These are phyloP conservation scores for Ophiothrix spiculata DNA, from an alignment of 35 echinoderm and acorn worm species.

Conservation along the genomic window DNA sequence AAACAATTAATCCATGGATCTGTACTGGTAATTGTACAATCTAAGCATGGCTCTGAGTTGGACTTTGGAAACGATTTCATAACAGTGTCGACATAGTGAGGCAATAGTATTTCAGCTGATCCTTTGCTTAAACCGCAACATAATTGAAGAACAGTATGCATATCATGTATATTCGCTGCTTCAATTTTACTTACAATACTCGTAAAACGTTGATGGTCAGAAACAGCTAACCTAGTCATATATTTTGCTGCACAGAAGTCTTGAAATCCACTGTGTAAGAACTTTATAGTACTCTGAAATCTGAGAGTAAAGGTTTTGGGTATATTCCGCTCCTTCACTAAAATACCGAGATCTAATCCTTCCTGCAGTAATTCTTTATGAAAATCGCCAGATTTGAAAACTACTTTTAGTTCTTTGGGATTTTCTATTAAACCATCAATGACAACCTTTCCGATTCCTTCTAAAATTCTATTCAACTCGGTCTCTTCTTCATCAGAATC, in stretches of 20 bases:
- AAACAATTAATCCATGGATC: background rate
- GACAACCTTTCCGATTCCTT: background rate
- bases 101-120: background rate
- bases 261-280: background rate
- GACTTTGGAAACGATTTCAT: too few relatives aligned
- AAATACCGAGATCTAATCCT: background rate
- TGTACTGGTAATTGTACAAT: background rate
- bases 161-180: background rate
- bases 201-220: too few relatives aligned
- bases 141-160: background rate
- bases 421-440: background rate
- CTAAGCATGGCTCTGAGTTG: too few relatives aligned
- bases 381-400: background rate
- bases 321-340: background rate
- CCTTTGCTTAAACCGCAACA: background rate
- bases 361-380: background rate
- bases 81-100: background rate
- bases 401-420: background rate
- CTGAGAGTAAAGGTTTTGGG: background rate
- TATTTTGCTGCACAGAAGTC: background rate
- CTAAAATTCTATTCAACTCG: background rate
- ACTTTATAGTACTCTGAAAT: background rate
- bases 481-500: background rate
- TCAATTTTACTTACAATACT: too few relatives aligned
- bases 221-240: background rate